phyloP scores from a whole-genome alignment of 2,113 vertebrate species.

The Nannobrachium achirus region DNA sequence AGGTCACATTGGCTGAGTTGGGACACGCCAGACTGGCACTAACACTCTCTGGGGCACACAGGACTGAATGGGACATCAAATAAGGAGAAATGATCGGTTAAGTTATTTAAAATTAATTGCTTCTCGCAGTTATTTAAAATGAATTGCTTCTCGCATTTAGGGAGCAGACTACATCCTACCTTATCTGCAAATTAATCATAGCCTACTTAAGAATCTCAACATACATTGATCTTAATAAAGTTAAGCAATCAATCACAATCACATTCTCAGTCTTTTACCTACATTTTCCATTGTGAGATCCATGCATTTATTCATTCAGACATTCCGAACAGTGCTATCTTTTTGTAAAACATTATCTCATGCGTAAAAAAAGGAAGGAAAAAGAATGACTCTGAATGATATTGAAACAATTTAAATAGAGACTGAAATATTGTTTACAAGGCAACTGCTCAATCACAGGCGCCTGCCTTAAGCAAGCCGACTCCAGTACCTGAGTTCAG shows the following conservation, averaged over 20 bases:
- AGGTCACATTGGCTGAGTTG: conserved; percentile 62
- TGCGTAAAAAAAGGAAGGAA: too few species aligned
- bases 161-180: too few species aligned
- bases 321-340: too few species aligned
- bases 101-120: neutral
- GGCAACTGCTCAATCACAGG: neutral
- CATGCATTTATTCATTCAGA: too few species aligned
- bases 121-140: neutral
- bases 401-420: too few species aligned
- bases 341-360: neutral
- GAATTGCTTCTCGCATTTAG: neutral
- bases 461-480: too few species aligned
- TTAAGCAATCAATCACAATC: neutral
- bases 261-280: too few species aligned
- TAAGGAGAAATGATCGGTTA: neutral
- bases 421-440: neutral
- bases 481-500: conserved; percentile 68
- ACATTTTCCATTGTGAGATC: too few species aligned
- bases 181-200: neutral
- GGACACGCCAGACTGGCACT: conserved; percentile 47
- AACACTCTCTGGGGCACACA: conserved; percentile 66
- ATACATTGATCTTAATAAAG: too few species aligned
- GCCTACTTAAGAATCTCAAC: neutral
- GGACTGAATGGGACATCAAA: conserved; percentile 65
- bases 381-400: too few species aligned